A percentile compares a stretch with the other conserved stretches of the same genome.
Evolutionary conservation across 1,140 invertebrate species (phyloP).

Genomic region (Hylaeus volcanicus): DNA sequence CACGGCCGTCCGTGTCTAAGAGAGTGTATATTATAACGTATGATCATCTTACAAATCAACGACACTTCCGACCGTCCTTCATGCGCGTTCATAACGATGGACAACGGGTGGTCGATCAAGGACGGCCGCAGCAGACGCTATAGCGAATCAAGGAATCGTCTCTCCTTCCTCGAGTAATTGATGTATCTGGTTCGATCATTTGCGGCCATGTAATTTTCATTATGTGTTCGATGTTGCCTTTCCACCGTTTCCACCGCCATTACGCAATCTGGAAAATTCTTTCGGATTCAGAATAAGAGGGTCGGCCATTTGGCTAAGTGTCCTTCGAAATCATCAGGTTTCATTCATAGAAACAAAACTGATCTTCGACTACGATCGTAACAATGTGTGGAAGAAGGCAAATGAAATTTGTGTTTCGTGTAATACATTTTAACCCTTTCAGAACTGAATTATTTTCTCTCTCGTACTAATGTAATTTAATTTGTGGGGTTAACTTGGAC

Average conservation of each 20-base stretch:
- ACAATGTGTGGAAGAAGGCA: no score
- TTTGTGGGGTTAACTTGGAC: no score
- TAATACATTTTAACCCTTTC: no score
- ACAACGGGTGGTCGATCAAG: conserved; percentile 72
- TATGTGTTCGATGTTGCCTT: not conserved
- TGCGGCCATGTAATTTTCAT: conserved; percentile 35
- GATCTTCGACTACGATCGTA: no score
- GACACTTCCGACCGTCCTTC: conserved; percentile 55
- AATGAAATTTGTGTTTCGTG: no score
- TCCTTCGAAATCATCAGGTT: no score
- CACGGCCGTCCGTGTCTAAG: not conserved
- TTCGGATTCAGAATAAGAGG: no score
- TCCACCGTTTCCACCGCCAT: not conserved
- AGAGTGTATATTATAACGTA: not conserved
- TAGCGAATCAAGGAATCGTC: conserved; percentile 69
- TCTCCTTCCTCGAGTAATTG: conserved; percentile 22
- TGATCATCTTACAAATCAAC: conserved; percentile 33
- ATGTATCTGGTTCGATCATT: conserved; percentile 33
- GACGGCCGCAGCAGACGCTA: conserved; percentile 63
- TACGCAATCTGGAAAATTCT: not conserved
- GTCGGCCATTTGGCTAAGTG: no score
- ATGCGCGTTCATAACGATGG: conserved; percentile 66
- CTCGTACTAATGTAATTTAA: no score
- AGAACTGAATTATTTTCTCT: no score
- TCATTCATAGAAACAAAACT: no score